Base-by-base conservation (phyloP, 2,797 vertebrate species). In the Urophycis tenuis region DNA sequence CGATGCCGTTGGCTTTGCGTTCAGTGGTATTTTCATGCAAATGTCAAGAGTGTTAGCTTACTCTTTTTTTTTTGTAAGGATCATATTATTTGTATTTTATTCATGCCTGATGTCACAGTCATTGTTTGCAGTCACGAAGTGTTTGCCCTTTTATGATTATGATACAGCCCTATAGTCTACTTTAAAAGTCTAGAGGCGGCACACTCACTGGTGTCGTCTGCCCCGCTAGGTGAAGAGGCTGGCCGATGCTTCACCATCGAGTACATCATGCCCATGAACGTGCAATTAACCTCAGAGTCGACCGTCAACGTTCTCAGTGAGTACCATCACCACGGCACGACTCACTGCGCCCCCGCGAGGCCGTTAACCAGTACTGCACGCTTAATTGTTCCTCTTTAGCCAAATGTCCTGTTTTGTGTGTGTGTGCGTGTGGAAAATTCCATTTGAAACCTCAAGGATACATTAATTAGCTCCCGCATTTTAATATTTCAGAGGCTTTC, bases 231-330 rank as follows among this genome's bases (percentile, higher is more conserved):
- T 36, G 95, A 96, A 1, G 96, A 96, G 84, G 93, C 90, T 0
- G 96, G 96, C 0, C 95, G 93, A 75, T 97, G 95, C 85, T 97
- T 98, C 85, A 96, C 95, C 74, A 96, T 98, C 0, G 94, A 98
- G 30, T 97, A 96, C 0, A 91, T 98, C 84, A 96, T 98, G 96
- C 96, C 96, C 53, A 94, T 95, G 93, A 97, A 94, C 9, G 87
- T 95, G 83, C 96, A 97, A 89, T 82, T 98, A 91, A 96, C 95
- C 0, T 97, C 96, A 0, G 96, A 96, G 85, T 96, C 96, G 81
- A 97, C 96, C 0, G 91, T 96, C 83, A 98, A 94, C 0, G 92
- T 98, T 74, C 92, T 98, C 71, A 97, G 97, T 98, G 91, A 93
- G 39, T 25, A 74, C 39, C 45, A 22, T 19, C 17, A 74, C 39